These are phyloP conservation scores for Ophioninae sp. DNA, from an alignment of 2,888 invertebrate species.

Conservation along the genomic window DNA sequence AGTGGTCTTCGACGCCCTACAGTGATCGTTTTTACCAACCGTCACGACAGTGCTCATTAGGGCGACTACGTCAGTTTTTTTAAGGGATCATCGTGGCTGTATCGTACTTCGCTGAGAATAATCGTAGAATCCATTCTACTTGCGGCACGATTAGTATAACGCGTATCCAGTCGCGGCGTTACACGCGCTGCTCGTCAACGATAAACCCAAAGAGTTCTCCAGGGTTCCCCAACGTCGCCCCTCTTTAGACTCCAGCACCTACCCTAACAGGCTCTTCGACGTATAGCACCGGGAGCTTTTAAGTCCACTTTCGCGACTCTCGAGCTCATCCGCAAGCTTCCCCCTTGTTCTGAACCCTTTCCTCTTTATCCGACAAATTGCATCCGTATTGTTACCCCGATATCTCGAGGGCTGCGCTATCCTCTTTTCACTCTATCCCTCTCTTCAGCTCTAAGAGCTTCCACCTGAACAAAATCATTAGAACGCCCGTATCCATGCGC, in stretches of 20 bases:
- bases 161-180: slow-evolving; percentile 42
- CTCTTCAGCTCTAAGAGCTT: not conserved
- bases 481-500: slow-evolving; percentile 8
- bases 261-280: slow-evolving; percentile 36
- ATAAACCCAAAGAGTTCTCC: slow-evolving; percentile 28
- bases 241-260: not conserved
- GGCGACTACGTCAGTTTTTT: slow-evolving; percentile 8
- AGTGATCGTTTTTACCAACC: slow-evolving; percentile 3
- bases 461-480: slow-evolving; percentile 20
- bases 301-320: slow-evolving; percentile 50
- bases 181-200: slow-evolving; percentile 47
- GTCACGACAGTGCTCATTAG: not conserved
- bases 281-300: slow-evolving; percentile 48
- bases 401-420: not conserved
- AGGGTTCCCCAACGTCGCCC: slow-evolving; percentile 2
- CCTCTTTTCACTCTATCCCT: slow-evolving; percentile 5
- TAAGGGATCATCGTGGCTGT: slow-evolving; percentile 5
- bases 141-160: slow-evolving; percentile 43
- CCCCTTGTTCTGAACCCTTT: not conserved
- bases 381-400: slow-evolving; percentile 35
- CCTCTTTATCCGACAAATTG: slow-evolving; percentile 32
- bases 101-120: slow-evolving; percentile 24
- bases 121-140: slow-evolving; percentile 50
- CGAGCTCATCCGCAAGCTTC: slow-evolving; percentile 22
- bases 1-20: not conserved